Percentiles rank a stretch among this genome's conserved stretches.
These are phyloP conservation scores for Bufo bufo DNA, from an alignment of 2,113 vertebrate species.

Conservation along the genomic window DNA sequence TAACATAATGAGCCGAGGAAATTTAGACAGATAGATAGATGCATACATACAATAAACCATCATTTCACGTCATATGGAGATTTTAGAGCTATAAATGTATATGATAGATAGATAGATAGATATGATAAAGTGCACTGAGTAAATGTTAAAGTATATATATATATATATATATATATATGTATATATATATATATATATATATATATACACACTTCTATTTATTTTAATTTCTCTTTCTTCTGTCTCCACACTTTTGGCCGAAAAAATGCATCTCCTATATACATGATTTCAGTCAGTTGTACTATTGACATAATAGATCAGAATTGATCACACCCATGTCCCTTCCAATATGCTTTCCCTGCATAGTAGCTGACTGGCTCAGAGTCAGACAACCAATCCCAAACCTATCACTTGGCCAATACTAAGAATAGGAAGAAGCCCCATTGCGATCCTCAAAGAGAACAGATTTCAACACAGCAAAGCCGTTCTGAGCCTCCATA, in stretches of 20 bases:
- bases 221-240: not conserved
- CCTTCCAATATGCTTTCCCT: not conserved
- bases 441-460: not conserved
- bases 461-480: not conserved
- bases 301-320: no score
- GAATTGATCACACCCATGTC: not conserved
- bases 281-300: not conserved
- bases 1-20: no score
- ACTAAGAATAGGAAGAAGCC: not conserved
- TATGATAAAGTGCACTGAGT: no score
- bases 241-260: not conserved
- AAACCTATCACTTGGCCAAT: not conserved
- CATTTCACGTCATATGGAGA: no score
- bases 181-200: not conserved
- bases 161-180: not conserved
- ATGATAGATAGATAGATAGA: not conserved
- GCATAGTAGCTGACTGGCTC: constrained; percentile 4
- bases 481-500: not conserved
- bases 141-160: no score
- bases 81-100: no score
- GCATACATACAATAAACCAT: not conserved
- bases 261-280: not conserved
- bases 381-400: not conserved
- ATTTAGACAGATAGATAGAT: no score
- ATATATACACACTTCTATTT: no score